Evolutionary conservation across 2,113 vertebrate species (phyloP), one percentile per base, ranked within the genome.

Genomic region (Pluvianellus socialis): DNA sequence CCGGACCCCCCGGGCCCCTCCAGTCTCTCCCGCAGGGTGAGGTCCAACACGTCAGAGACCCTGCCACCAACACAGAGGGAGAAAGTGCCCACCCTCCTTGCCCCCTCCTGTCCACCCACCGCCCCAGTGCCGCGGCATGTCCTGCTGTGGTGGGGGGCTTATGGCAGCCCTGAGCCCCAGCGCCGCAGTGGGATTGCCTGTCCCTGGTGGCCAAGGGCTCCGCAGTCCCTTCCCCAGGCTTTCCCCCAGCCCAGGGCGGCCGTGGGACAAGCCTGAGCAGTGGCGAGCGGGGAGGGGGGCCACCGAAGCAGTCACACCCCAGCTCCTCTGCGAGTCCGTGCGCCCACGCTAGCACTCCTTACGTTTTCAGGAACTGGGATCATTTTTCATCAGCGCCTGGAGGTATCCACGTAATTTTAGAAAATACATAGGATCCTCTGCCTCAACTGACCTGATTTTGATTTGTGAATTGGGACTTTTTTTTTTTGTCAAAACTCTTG

Each of bases 391-490:
- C 71, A 92, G 52, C 0, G 96, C 96, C 96, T 93, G 95, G 76
- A 94, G 96, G 90, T 93, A 96, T 96, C 79, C 83, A 92, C 40
- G 0, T 92, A 95, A 96, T 94, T 97, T 95, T 95, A 94, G 94
- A 94, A 96, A 95, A 92, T 75, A 65, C 79, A 56, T 61, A 86
- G 68, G 73, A 95, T 84, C 65, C 33, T 81, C 88, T 6, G 23
- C 92, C 92, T 96, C 92, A 84, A 49, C 80, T 96, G 96, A 96
- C 95, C 88, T 95, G 92, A 96, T 97, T 96, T 97, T 97, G 95
- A 97, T 96, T 96, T 96, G 94, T 92, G 95, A 87, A 94, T 93
- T 97, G 96, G 90, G 96, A 93, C 85, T 93, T 87, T 86, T 81
- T 97, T 66, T 95, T 96, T 92, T 87, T 68, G 17, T 42, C 61